Percentiles rank a stretch among this genome's conserved stretches.
phyloP scores from a whole-genome alignment of 2,888 invertebrate species.

The Conomelus anceps region DNA sequence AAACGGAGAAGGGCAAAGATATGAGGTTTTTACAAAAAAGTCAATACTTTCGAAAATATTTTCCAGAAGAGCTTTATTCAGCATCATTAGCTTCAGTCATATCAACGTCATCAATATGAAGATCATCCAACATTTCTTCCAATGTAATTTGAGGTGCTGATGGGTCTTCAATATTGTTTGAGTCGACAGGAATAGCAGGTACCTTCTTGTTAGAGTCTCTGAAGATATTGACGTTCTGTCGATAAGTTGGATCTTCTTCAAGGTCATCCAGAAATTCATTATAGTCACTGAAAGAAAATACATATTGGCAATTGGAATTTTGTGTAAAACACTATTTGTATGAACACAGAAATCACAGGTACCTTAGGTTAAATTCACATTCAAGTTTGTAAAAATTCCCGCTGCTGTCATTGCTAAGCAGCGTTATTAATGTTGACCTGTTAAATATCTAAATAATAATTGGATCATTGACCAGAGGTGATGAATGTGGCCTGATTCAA shows the following conservation, averaged over 20 bases:
- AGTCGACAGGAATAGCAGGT: conserved; percentile 50
- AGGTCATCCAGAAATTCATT: conserved; percentile 94
- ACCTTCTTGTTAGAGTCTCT: conserved; percentile 50
- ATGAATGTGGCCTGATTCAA: too few species aligned
- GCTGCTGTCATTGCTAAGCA: too few species aligned
- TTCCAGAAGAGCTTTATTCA: not conserved
- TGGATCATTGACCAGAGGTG: too few species aligned
- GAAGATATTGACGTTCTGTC: conserved; percentile 92
- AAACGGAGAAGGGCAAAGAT: not conserved
- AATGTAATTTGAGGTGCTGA: conserved; percentile 70
- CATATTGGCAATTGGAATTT: not conserved
- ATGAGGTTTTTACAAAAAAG: not conserved
- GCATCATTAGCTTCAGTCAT: conserved; percentile 28
- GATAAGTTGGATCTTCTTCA: conserved; percentile 85
- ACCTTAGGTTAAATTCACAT: too few species aligned
- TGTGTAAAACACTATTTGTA: too few species aligned
- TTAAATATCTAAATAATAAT: too few species aligned
- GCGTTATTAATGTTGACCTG: too few species aligned
- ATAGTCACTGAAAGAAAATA: conserved; percentile 62
- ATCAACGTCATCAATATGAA: conserved; percentile 72
- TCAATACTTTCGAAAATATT: not conserved
- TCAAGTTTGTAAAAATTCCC: too few species aligned
- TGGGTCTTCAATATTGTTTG: conserved; percentile 53
- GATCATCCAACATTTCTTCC: conserved; percentile 90
- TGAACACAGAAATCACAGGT: too few species aligned